These are phyloP conservation scores for Python bivittatus DNA, from an alignment of 2,113 vertebrate species.

Conservation along the genomic window DNA sequence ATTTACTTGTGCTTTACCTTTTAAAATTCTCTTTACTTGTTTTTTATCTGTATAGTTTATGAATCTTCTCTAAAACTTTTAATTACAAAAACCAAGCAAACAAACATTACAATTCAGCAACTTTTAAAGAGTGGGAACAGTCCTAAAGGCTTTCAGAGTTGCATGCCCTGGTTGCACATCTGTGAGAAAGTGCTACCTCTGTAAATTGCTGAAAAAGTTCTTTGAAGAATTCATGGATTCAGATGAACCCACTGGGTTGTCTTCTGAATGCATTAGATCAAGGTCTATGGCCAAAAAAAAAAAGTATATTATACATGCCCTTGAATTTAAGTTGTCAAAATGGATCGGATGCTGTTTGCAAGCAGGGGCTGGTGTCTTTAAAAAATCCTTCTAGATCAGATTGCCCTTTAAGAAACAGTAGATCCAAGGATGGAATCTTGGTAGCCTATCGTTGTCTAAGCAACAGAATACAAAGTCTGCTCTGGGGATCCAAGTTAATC, in stretches of 20 bases:
- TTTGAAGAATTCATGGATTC: background rate
- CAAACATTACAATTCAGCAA: background rate
- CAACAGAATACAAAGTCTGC: constrained; percentile 9
- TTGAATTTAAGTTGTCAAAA: background rate
- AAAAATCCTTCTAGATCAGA: background rate
- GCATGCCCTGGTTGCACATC: background rate
- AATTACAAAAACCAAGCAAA: background rate
- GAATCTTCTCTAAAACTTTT: background rate
- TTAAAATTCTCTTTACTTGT: background rate
- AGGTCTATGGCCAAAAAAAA: background rate
- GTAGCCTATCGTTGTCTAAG: constrained; percentile 4
- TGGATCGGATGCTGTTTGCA: background rate
- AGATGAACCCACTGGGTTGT: background rate
- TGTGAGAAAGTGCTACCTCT: background rate
- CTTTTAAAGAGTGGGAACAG: background rate
- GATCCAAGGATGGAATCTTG: background rate
- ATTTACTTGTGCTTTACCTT: background rate
- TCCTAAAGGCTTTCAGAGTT: background rate
- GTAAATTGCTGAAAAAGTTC: background rate
- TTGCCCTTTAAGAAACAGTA: background rate
- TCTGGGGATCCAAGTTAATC: background rate
- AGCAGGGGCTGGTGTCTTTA: background rate
- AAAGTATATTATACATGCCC: background rate
- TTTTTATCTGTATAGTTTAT: background rate
- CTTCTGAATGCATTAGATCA: background rate